Evolutionary conservation across 2,113 vertebrate genomes (phyloP), one percentile per base, ranked within the genome.

Genomic region (Hypomesus transpacificus): DNA sequence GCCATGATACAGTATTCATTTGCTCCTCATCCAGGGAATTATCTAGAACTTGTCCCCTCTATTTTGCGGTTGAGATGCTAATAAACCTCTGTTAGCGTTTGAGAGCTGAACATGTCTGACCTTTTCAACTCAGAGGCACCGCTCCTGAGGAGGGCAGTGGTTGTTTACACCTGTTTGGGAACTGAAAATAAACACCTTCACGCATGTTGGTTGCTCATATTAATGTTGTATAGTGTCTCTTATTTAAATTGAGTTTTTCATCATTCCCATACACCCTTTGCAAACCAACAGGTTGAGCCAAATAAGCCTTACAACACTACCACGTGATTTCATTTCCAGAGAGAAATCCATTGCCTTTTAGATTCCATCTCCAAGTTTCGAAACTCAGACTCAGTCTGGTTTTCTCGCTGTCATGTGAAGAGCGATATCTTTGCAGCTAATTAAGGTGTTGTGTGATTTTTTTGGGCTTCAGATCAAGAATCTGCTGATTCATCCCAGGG

Each of bases 361-460:
- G 65, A 61, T 69, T 78, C 59, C 52, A 21, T 80, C 62, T 74
- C 62, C 3, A 53, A 39, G 62, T 71, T 84, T 80, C 50, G 66
- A 58, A 58, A 61, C 59, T n/a, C n/a, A n/a, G n/a, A 61, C 20
- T 24, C 14, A 1, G 20, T 70, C 50, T 77, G 76, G 6, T 46
- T 46, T 46, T 46, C 39, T 4, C 7, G 39, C 61, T 84, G 79
- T 83, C 82, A 86, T 76, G 80, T 85, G 87, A 86, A 85, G 86
- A 85, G 74, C 83, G 80, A 86, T 82, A 88, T 84, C 85, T 82
- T 84, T 84, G 84, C 80, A 83, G 86, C 89, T 91, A 91, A 91
- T 91, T 90, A 90, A 90, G 89, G 88, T 90, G 90, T 90, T 73
- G 84, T 91, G 84, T 90, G 89, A 91, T 91, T 92, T 83, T 80